Evolutionary conservation across 2,797 vertebrate species (phyloP).

Genomic region (Phrynocephalus vlangalii): DNA sequence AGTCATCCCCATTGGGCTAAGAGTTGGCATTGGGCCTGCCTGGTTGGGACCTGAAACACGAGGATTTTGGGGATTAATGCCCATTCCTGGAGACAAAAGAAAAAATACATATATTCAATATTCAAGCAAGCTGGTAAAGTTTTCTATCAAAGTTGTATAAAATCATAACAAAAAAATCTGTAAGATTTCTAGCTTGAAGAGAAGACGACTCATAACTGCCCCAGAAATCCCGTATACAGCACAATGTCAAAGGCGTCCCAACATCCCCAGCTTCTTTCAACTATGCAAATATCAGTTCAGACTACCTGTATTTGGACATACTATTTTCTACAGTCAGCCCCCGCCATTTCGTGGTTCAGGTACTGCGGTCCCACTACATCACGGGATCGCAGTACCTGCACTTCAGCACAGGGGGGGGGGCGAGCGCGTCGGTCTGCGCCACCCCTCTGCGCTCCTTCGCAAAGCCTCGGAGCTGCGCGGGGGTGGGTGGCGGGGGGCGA

Average conservation of each 20-base stretch:
- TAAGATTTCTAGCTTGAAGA: background rate
- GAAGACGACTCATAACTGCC: background rate
- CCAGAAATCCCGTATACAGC: background rate
- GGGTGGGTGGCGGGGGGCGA: too few species aligned
- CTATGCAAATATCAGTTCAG: background rate
- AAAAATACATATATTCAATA: slow-evolving; percentile 38
- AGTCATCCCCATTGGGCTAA: slow-evolving; percentile 98
- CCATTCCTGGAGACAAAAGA: slow-evolving; percentile 87
- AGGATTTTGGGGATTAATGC: slow-evolving; percentile 95
- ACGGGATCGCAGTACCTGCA: too few species aligned
- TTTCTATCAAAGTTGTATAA: background rate
- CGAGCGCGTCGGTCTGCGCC: too few species aligned
- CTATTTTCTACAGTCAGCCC: background rate
- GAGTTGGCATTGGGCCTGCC: slow-evolving; percentile 94
- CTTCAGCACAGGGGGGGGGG: too few species aligned
- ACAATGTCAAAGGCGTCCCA: background rate
- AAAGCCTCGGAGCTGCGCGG: too few species aligned
- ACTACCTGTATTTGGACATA: background rate
- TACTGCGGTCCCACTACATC: too few species aligned
- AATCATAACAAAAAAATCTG: background rate
- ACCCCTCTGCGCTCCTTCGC: too few species aligned
- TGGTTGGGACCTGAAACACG: slow-evolving; percentile 96
- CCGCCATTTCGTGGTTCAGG: too few species aligned
- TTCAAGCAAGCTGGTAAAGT: slow-evolving; percentile 47
- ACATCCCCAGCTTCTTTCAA: background rate